These are phyloP conservation scores for Epizoanthus rinbou DNA, from an alignment of 92 coral and sea anemone species.

Conservation along the genomic window DNA sequence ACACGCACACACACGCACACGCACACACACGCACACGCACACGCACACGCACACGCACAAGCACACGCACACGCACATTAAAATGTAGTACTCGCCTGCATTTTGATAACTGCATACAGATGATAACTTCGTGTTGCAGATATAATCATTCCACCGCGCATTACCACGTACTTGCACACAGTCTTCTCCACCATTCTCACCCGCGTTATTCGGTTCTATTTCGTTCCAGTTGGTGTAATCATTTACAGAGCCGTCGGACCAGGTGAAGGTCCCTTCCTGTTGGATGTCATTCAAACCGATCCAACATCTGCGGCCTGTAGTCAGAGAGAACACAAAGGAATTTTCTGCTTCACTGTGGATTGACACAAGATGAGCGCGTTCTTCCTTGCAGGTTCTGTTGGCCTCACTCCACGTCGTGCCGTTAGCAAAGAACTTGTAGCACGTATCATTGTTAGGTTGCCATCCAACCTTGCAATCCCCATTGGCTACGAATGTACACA, in stretches of 20 bases:
- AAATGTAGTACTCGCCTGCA: no score
- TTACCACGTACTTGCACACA: no score
- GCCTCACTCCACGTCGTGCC: background rate
- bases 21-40: no score
- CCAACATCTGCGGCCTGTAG: background rate
- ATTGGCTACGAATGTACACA: no score
- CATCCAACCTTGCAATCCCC: background rate
- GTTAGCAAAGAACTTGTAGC: background rate
- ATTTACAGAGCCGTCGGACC: background rate
- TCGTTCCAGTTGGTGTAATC: background rate
- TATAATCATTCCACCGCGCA: no score
- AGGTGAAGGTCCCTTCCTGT: background rate
- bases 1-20: no score
- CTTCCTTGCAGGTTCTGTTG: background rate
- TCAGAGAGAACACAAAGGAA: background rate
- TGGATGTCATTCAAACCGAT: background rate
- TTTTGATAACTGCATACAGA: no score
- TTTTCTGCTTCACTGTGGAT: constrained; percentile 7
- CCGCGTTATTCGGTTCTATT: background rate
- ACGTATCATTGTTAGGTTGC: background rate
- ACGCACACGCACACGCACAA: no score
- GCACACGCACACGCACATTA: no score
- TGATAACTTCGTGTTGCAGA: no score
- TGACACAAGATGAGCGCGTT: constrained; percentile 5
- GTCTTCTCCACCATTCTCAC: no score